Evolutionary conservation across 2,888 invertebrate species (phyloP).

Genomic region (Melangyna quadrimaculata): DNA sequence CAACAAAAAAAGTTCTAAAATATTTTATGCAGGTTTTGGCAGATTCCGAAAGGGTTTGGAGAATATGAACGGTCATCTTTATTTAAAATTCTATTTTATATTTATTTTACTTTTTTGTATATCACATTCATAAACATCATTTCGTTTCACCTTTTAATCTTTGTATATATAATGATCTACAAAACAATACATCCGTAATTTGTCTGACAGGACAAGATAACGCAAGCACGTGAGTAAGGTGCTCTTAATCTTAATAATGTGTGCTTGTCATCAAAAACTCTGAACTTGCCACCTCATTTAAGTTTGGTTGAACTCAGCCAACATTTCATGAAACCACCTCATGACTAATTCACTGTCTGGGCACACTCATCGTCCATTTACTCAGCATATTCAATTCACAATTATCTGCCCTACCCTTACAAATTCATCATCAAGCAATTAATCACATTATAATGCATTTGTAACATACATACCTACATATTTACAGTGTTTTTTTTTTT

Average conservation of each 20-base stretch:
- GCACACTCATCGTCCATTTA: constrained; percentile 37
- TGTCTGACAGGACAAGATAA: neutral
- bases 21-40: too few species aligned
- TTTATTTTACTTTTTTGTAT: neutral
- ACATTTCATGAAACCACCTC: constrained; percentile 24
- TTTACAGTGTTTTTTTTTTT: too few species aligned
- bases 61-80: neutral
- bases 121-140: neutral
- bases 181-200: neutral
- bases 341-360: constrained; percentile 43
- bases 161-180: neutral
- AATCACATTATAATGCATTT: constrained; percentile 19
- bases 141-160: neutral
- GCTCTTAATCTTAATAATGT: constrained; percentile 9
- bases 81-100: neutral
- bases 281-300: constrained; percentile 21
- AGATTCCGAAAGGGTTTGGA: too few species aligned
- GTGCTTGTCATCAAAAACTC: constrained; percentile 35
- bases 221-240: neutral
- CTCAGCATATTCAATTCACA: constrained; percentile 37
- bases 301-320: constrained; percentile 6
- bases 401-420: constrained; percentile 5
- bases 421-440: constrained; percentile 41
- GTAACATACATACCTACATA: neutral
- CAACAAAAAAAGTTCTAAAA: too few species aligned